A percentile compares a stretch with the other conserved stretches of the same genome.
Conservation (phyloP, 2,888 invertebrate species). For the Entomobrya proxima region DNA sequence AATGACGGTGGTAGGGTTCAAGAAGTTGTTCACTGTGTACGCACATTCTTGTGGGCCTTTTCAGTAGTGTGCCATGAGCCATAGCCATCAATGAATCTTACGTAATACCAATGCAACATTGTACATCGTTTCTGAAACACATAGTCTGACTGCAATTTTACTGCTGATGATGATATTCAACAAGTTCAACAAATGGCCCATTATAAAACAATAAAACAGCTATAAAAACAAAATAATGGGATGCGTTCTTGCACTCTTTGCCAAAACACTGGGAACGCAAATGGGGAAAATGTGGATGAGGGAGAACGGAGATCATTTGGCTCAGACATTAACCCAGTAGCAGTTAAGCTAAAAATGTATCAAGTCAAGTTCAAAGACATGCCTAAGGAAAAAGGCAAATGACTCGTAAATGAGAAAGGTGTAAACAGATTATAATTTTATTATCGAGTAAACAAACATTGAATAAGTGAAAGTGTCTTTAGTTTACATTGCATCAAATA, state of each 20-base stretch:
- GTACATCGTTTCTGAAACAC: not conserved
- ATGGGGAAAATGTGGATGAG: slow-evolving; percentile 4
- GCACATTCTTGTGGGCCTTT: not conserved
- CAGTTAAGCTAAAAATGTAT: not conserved
- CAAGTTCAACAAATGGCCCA: slow-evolving; percentile 73
- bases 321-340: not conserved
- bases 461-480: no score
- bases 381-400: not conserved
- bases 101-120: not conserved
- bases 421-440: no score
- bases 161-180: slow-evolving; percentile 40
- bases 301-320: not conserved
- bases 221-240: slow-evolving; percentile 71
- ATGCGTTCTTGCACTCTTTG: slow-evolving; percentile 30
- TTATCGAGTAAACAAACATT: no score
- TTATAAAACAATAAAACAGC: slow-evolving; percentile 74
- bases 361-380: slow-evolving; percentile 21
- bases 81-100: not conserved
- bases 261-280: slow-evolving; percentile 24
- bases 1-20: not conserved
- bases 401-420: no score
- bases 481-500: no score
- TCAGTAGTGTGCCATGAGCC: not conserved
- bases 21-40: not conserved
- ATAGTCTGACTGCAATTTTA: not conserved